Percentiles rank a stretch among this genome's conserved stretches.
Evolutionary conservation across 2,888 invertebrate genomes (phyloP).

Genomic region (Stegophylla sp.): DNA sequence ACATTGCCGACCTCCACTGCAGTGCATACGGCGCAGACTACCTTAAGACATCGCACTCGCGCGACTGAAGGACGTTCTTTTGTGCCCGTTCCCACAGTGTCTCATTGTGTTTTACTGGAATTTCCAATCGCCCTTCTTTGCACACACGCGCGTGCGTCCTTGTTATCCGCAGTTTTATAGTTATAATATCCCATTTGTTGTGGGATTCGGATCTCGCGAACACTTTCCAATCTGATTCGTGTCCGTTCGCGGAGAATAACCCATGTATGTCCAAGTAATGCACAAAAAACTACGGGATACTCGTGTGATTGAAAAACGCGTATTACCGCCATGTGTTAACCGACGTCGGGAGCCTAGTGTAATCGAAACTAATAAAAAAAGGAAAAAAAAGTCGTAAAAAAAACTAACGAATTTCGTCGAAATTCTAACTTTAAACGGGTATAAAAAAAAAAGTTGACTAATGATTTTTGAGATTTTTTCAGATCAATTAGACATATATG

Average conservation of each 20-base stretch:
- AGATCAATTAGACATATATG: too few species aligned
- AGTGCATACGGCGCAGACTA: neutral
- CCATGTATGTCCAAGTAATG: too few species aligned
- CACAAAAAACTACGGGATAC: too few species aligned
- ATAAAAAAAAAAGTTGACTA: too few species aligned
- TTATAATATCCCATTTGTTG: neutral
- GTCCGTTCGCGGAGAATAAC: neutral
- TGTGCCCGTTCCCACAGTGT: constrained; percentile 46
- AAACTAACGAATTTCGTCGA: too few species aligned
- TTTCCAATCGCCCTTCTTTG: constrained; percentile 34
- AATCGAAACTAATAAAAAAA: neutral
- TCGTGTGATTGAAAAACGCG: too few species aligned
- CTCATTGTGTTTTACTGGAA: constrained; percentile 41
- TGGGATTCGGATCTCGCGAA: neutral
- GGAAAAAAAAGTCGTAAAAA: neutral
- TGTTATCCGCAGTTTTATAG: neutral
- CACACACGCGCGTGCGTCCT: constrained; percentile 4
- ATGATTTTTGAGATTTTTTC: too few species aligned
- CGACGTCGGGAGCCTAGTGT: too few species aligned
- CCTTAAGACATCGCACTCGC: neutral
- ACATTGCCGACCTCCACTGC: constrained; percentile 7
- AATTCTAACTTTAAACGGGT: too few species aligned
- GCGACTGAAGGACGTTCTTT: constrained; percentile 37
- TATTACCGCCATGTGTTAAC: too few species aligned
- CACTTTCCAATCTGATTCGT: neutral